These are phyloP conservation scores for Chironomus striatipennis DNA, from an alignment of 1,140 invertebrate species.

Conservation along the genomic window DNA sequence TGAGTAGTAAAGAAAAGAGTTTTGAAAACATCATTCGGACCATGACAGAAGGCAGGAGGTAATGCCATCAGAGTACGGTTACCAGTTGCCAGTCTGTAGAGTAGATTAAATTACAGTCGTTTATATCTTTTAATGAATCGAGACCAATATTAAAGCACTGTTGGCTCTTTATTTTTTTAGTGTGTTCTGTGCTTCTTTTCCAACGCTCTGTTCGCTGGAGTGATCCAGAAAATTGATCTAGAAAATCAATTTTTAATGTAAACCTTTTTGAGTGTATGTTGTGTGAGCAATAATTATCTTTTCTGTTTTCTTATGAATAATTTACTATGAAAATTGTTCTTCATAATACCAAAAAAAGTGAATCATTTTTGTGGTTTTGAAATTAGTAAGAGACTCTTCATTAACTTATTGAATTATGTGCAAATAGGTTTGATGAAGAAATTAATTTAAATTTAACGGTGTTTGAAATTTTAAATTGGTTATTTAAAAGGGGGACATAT, in stretches of 20 bases:
- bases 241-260: conserved; percentile 15
- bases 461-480: too few relatives aligned
- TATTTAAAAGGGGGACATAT: too few relatives aligned
- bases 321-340: too few relatives aligned
- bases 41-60: background rate
- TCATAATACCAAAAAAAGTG: too few relatives aligned
- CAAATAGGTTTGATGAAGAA: too few relatives aligned
- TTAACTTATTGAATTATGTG: too few relatives aligned
- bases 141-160: conserved; percentile 11
- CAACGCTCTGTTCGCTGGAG: background rate
- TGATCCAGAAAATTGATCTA: conserved; percentile 9
- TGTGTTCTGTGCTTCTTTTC: background rate
- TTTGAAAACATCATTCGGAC: conserved; percentile 11
- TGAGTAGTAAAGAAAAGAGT: background rate
- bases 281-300: too few relatives aligned
- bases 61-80: background rate
- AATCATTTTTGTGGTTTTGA: too few relatives aligned
- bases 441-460: too few relatives aligned
- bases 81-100: background rate
- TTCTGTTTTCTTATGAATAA: too few relatives aligned
- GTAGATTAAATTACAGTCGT: conserved; percentile 20
- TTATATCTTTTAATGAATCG: conserved; percentile 20
- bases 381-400: too few relatives aligned
- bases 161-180: background rate
- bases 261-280: background rate